Conservation (phyloP, 2,797 vertebrate species). For the Sarcophilus harrisii region DNA sequence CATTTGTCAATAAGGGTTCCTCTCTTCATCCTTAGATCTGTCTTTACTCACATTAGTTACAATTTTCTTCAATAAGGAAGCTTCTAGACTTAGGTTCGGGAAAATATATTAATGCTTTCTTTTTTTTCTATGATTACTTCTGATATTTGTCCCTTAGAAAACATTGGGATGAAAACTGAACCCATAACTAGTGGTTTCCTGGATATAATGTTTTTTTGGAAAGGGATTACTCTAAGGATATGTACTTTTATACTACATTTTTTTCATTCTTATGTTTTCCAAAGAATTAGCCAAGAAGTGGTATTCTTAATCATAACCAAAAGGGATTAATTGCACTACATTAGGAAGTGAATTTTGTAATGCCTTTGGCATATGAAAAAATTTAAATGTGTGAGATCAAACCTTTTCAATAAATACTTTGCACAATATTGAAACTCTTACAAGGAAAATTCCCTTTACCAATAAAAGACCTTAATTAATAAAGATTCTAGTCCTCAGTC, state of each 20-base stretch:
- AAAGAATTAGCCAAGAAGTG: constrained; percentile 28
- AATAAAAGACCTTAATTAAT: constrained; percentile 67
- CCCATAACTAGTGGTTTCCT: constrained; percentile 36
- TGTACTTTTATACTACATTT: neutral
- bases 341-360: constrained; percentile 46
- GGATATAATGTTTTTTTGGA: constrained; percentile 6
- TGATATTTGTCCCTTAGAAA: neutral
- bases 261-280: constrained; percentile 18
- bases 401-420: constrained; percentile 32
- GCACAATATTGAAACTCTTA: constrained; percentile 41
- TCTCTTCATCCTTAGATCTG: neutral
- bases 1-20: neutral
- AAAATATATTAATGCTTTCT: constrained; percentile 16
- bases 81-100: neutral
- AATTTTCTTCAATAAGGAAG: neutral
- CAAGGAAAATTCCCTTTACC: constrained; percentile 57
- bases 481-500: constrained; percentile 44
- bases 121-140: neutral
- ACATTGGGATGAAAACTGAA: constrained; percentile 13
- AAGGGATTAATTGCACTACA: constrained; percentile 36
- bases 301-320: constrained; percentile 36
- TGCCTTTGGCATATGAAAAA: constrained; percentile 6
- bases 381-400: constrained; percentile 47
- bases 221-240: neutral
- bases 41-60: neutral